Base-by-base conservation (phyloP, 2,113 vertebrate species). In the Colinus virginianus region DNA sequence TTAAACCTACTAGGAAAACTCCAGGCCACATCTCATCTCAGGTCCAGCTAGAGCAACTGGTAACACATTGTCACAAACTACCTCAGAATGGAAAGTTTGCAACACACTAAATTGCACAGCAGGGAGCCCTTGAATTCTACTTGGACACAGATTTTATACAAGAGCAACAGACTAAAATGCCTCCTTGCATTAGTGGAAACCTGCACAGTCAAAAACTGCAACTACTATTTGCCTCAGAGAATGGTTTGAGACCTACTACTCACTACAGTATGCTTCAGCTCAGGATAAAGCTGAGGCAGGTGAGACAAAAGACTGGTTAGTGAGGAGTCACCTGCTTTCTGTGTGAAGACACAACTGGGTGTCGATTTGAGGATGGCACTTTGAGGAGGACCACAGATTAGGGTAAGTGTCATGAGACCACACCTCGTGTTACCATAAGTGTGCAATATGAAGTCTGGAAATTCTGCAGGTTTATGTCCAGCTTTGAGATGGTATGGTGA, bases 381-480 rank as follows among this genome's bases (percentile, higher is more conserved):
- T 16, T 7, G 9, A 83, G 64, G 69, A 51, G 19, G 18, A 64
- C 49, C 11, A 9, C 13, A 8, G n/a, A 7, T 64, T 19, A 68
- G 0, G 1, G 34, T 2, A 8, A 51, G 6, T 58, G 11, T 13
- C 2, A 2, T 43, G 5, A 66, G 7, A 51, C 16, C 19, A 34
- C 2, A 1, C 43, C 55, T 87, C 32, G 23, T 0, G 1, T 49
- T 61, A 28, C 30, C 56, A 25, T 8, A 40, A 28, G 12, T 4
- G 5, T 22, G 21, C 23, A 87, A 19, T 20, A 49, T 70, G 30
- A 75, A 81, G 3, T 43, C 7, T 7, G n/a, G 32, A 82, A 88
- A 63, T 32, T 43, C 32, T 71, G 19, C 15, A 55, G 34, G 20
- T 75, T 63, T 76, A 76, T 46, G 51, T 15, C 11, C 12, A 28